These are phyloP conservation scores for Meteorus sp. DNA, from an alignment of 1,140 invertebrate species.

Conservation along the genomic window DNA sequence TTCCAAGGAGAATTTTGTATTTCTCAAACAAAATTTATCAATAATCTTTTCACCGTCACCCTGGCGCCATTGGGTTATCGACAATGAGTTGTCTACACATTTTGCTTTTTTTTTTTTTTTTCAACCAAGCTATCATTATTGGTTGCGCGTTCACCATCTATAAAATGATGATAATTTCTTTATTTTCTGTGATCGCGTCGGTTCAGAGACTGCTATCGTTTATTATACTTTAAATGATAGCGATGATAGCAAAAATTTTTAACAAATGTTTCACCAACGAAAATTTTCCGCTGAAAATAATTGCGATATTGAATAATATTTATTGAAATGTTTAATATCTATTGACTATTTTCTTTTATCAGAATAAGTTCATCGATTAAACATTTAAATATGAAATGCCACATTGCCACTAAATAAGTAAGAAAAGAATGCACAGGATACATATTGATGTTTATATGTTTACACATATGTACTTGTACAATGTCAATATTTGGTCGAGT, in stretches of 20 bases:
- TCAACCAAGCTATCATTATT: not conserved
- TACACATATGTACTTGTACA: no score
- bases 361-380: no score
- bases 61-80: conserved; percentile 19
- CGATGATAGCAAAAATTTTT: not conserved
- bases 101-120: not conserved
- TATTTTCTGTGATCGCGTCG: no score
- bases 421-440: no score
- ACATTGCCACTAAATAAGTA: no score
- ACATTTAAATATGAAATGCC: no score
- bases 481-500: not conserved
- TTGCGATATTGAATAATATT: not conserved
- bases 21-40: conserved; percentile 10
- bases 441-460: no score
- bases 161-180: not conserved
- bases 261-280: no score
- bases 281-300: not conserved
- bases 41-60: conserved; percentile 9
- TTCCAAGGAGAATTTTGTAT: not conserved
- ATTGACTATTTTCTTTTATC: no score
- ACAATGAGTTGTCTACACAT: not conserved
- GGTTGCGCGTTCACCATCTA: not conserved
- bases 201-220: no score
- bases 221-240: no score
- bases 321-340: no score